Conservation (phyloP, 2,797 vertebrate genomes). For the Zenarchopterus dispar region DNA sequence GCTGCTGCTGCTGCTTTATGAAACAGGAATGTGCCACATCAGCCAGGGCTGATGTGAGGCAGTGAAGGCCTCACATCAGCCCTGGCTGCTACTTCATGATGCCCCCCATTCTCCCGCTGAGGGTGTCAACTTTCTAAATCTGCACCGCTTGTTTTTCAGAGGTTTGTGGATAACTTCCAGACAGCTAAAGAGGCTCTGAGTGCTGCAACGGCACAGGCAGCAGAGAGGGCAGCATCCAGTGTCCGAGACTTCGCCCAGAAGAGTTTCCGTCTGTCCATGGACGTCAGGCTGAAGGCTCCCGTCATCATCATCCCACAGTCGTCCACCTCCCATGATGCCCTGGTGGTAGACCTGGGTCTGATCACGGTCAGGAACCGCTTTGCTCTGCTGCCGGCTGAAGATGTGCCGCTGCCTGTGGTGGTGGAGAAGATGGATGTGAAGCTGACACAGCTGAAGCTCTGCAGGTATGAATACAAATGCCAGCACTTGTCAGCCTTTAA, state of each 20-base stretch:
- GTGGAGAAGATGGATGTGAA: constrained; percentile 90
- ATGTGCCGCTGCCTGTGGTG: constrained; percentile 85
- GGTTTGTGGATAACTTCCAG: constrained; percentile 78
- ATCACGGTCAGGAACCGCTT: constrained; percentile 88
- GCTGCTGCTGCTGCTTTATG: constrained; percentile 17
- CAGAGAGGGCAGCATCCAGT: constrained; percentile 91
- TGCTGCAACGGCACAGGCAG: constrained; percentile 90
- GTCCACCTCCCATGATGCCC: constrained; percentile 84
- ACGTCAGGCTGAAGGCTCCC: constrained; percentile 91
- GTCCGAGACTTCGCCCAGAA: constrained; percentile 92
- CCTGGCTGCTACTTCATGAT: not conserved
- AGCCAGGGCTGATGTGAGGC: not conserved
- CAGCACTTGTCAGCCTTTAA: not conserved
- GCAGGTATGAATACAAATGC: not conserved
- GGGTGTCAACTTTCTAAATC: not conserved
- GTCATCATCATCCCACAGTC: constrained; percentile 93
- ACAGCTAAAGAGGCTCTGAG: constrained; percentile 89
- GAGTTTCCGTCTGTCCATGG: constrained; percentile 89
- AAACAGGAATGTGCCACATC: constrained; percentile 39
- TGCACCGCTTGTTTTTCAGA: constrained; percentile 33
- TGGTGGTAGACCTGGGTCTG: constrained; percentile 91
- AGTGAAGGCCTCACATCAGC: constrained; percentile 31
- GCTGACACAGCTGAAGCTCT: constrained; percentile 91
- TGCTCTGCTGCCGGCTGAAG: constrained; percentile 65
- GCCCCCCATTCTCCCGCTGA: not conserved